Base-by-base conservation (phyloP, 2,888 invertebrate genomes). In the Sinotaia quadrata region DNA sequence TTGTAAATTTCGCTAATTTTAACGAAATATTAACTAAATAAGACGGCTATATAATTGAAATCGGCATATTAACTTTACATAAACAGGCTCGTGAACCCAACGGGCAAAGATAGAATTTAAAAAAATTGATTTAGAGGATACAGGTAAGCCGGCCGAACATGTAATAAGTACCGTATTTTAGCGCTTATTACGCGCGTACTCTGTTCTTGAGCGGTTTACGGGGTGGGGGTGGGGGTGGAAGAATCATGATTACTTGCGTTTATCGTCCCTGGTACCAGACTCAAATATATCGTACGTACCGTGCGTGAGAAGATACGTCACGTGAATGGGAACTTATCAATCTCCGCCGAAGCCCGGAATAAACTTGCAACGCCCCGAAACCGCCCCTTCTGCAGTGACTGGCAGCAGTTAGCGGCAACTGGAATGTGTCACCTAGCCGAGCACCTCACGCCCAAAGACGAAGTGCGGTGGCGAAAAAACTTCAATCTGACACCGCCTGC, bases 401-500 rank as follows among this genome's bases (percentile, higher is more conserved):
- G 41, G 41, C 8, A 41, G 8, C 18, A 24, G 47, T 47, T 4
- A 2, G 47, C n/a, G 47, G 47, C 18, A 21, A n/a, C 8, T 47
- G 47, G 47, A 47, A 47, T 47, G 47, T 47, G 18, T 47, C 47
- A 18, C 18, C 47, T 47, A n/a, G n/a, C n/a, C 24, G 21, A 18
- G 21, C 4, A 1, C 47, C 18, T 7, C 24, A n/a, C 2, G 47
- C 41, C 10, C 47, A 21, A 8, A 24, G 21, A 4, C n/a, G 8
- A 2, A 7, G 12, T 18, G 18, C 12, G 59, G 12, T 59, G 59
- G 44, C 47, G 59, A 44, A 41, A 59, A 37, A 44, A n/a, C n/a
- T 29, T 59, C 29, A 59, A 59, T 59, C 15, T 59, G 47, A 59
- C 59, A 59, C 24, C 36, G 31, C 37, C n/a, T 15, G 44, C 37